A percentile compares a stretch with the other conserved stretches of the same genome.
Conservation (phyloP, 2,113 vertebrate species). For the Telmatochromis sp. region DNA sequence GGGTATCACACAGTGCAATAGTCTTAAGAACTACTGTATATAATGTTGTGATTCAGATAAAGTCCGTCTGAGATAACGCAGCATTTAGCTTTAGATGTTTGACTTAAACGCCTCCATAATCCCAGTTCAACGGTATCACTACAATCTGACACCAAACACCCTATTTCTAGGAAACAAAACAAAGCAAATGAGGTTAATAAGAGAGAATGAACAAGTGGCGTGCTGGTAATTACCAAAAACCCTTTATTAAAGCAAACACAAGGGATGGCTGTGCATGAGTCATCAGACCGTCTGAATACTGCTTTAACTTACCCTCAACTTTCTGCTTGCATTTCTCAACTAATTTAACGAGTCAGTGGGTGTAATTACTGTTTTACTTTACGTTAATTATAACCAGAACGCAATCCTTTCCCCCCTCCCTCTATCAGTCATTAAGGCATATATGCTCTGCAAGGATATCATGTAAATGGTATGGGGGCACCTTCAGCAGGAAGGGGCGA, state of each 20-base stretch:
- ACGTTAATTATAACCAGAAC: neutral
- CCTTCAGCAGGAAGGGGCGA: slow-evolving; percentile 5
- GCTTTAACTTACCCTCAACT: neutral
- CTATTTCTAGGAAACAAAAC: neutral
- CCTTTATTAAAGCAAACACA: neutral
- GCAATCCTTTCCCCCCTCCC: neutral
- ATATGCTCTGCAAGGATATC: neutral
- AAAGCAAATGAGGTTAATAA: neutral
- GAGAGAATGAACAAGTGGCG: neutral
- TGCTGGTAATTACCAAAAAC: neutral
- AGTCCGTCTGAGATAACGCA: neutral
- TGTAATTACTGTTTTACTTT: neutral
- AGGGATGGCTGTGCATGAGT: neutral
- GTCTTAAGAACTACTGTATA: neutral
- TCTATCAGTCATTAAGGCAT: neutral
- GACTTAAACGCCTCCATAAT: neutral
- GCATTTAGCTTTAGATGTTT: neutral
- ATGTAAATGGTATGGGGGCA: slow-evolving; percentile 9
- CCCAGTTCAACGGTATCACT: neutral
- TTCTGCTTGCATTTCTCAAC: neutral
- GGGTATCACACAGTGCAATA: neutral
- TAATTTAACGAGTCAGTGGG: neutral
- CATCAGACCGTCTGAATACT: neutral
- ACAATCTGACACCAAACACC: neutral
- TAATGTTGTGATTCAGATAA: neutral